These are phyloP conservation scores for Scartelaos histophorus DNA, from an alignment of 2,113 vertebrate genomes.

Conservation along the genomic window DNA sequence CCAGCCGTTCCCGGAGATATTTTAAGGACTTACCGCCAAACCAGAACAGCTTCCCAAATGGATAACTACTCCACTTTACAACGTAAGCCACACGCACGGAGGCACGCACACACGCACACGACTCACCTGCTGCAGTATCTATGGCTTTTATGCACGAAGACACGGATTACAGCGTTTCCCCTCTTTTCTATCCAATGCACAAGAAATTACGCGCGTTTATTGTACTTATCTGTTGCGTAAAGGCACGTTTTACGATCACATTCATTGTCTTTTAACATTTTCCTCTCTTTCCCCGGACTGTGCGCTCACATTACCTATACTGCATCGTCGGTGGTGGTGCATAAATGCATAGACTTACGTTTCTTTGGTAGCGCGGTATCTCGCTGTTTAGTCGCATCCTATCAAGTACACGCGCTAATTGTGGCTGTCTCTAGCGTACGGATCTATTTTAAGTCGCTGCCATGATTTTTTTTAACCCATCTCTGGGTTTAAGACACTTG, in stretches of 20 bases:
- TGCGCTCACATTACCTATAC: not conserved
- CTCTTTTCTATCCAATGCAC: too few relatives aligned
- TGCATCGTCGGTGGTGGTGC: not conserved
- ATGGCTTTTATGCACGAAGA: conserved; percentile 7
- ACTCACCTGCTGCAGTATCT: conserved; percentile 51
- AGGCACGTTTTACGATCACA: too few relatives aligned
- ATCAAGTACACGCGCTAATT: not conserved
- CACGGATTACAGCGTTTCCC: too few relatives aligned
- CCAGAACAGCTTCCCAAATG: conserved; percentile 61
- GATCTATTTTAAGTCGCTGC: not conserved
- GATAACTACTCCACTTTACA: conserved; percentile 74
- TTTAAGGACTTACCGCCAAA: conserved; percentile 33
- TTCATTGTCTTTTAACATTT: not conserved
- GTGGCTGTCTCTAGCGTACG: conserved; percentile 1
- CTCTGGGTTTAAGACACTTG: not conserved
- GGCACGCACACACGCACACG: conserved; percentile 6
- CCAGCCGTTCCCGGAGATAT: conserved; percentile 6
- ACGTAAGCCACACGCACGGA: conserved; percentile 59
- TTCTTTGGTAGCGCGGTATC: not conserved
- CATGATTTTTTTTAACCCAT: not conserved
- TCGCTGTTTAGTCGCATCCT: not conserved
- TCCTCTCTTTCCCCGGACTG: not conserved
- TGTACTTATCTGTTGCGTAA: not conserved
- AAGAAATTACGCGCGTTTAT: not conserved
- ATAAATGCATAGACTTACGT: not conserved